These are phyloP conservation scores for Tetramorium bicarinatum DNA, from an alignment of 2,888 invertebrate genomes.

Conservation along the genomic window DNA sequence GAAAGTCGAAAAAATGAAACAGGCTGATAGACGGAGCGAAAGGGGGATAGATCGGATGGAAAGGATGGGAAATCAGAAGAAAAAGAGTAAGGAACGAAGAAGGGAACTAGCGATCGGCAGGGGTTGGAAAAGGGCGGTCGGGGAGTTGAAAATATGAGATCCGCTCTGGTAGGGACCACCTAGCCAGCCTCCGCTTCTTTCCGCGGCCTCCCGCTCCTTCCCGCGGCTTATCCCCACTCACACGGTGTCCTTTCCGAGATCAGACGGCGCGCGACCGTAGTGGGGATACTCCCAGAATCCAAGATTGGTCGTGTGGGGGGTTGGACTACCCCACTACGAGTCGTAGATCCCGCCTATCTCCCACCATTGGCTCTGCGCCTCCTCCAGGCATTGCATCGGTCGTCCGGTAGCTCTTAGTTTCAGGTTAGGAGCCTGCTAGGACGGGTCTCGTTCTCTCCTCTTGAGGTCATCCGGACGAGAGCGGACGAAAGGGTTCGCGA, in stretches of 20 bases:
- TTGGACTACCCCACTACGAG: constrained; percentile 79
- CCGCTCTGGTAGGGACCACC: constrained; percentile 84
- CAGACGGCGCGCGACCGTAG: constrained; percentile 81
- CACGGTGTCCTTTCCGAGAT: constrained; percentile 73
- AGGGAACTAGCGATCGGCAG: constrained; percentile 85
- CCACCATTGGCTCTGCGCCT: constrained; percentile 81
- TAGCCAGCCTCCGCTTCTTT: constrained; percentile 86
- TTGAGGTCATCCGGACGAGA: constrained; percentile 70
- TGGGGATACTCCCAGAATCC: constrained; percentile 81
- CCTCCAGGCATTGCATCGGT: constrained; percentile 85
- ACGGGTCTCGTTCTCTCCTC: constrained; percentile 85
- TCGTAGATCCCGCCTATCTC: constrained; percentile 79
- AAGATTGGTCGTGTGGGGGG: constrained; percentile 80
- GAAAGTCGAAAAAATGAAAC: constrained; percentile 51
- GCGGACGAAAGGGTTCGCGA: constrained; percentile 59
- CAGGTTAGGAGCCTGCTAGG: constrained; percentile 86
- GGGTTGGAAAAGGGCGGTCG: constrained; percentile 84
- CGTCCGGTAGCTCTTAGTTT: constrained; percentile 86
- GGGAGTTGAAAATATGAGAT: constrained; percentile 86
- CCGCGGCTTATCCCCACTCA: constrained; percentile 73
- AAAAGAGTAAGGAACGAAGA: constrained; percentile 77
- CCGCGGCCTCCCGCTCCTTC: constrained; percentile 75
- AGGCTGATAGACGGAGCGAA: constrained; percentile 62
- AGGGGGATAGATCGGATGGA: constrained; percentile 76
- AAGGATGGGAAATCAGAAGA: constrained; percentile 67